A percentile compares a stretch with the other conserved stretches of the same genome.
Conservation (phyloP, 2,888 invertebrate genomes). For the Polydrusus pterygomalis region DNA sequence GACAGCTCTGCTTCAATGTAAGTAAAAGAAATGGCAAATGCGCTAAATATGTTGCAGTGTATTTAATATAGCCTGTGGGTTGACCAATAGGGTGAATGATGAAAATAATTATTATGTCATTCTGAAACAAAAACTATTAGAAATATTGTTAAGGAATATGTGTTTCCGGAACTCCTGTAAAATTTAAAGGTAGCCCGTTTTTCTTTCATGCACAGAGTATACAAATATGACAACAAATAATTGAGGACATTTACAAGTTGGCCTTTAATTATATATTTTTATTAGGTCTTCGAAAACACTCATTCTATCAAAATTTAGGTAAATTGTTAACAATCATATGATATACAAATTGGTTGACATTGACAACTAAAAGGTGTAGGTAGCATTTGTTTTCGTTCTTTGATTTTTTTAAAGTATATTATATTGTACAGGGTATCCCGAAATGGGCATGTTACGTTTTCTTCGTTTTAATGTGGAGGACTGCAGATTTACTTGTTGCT, state of each 20-base stretch:
- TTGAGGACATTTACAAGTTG: too few relatives aligned
- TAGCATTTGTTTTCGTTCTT: constrained; percentile 18
- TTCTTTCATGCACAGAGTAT: too few relatives aligned
- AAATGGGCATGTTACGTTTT: constrained; percentile 33
- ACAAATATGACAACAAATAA: too few relatives aligned
- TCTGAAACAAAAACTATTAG: constrained; percentile 35
- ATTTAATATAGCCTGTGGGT: too few relatives aligned
- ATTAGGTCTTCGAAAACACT: constrained; percentile 1
- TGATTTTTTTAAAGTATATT: constrained; percentile 24
- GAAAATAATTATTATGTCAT: constrained; percentile 20
- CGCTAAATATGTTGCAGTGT: too few relatives aligned
- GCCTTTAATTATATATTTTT: too few relatives aligned
- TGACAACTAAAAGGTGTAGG: constrained; percentile 30
- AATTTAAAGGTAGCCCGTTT: background rate
- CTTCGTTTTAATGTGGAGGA: background rate
- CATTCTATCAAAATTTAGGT: constrained; percentile 28
- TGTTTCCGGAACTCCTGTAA: background rate
- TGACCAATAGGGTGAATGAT: too few relatives aligned
- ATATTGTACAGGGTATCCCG: constrained; percentile 46
- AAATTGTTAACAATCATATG: constrained; percentile 54
- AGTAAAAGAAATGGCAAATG: too few relatives aligned
- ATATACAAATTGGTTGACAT: constrained; percentile 41
- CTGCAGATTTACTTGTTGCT: background rate
- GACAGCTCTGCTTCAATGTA: too few relatives aligned
- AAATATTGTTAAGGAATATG: constrained; percentile 44